Base-by-base conservation (phyloP, 1,140 invertebrate genomes). In the Schlechtendalia chinensis region DNA sequence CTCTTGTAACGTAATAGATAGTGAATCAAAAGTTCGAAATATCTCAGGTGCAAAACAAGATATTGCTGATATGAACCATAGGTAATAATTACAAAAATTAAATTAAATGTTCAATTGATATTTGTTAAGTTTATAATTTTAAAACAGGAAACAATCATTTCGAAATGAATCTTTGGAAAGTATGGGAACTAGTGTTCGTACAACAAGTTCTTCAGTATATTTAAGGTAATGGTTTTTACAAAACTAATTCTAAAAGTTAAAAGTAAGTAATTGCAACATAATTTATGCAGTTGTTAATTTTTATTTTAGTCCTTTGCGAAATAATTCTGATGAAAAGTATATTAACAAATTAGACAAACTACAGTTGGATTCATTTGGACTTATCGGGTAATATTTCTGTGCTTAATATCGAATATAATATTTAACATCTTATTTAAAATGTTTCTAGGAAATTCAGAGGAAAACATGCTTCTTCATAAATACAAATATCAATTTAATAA, bases 61-160 rank as follows among this genome's bases (percentile, higher is more conserved):
- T 58, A 16, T 22, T 0, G 16, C 32, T 4, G 32, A 59, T 45
- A 77, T 39, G 27, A 77, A 10, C 17, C 24, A 39, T 39, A 77
- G 56, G 74, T 77, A 77, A 56, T n/a, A 32, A 32, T 56, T n/a
- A 27, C 1, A 10, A 67, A 24, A 8, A 24, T 47, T 5, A n/a
- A n/a, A n/a, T 39, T 6, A 17, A 69, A 47, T 69, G 5, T 74
- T 56, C 32, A 32, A 27, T 16, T 69, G 8, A 56, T 72, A n/a
- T 74, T 32, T 16, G 27, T 19, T n/a, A 19, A 72, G 32, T 54
- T 12, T 19, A 29, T 29, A 29, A 72, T 24, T 72, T 54, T n/a
- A n/a, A 72, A 56, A 50, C 27, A 74, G 54, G 27, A 77, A 58
- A 59, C 74, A 77, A 17, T 77, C 56, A 19, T 22, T 77, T 24